Evolutionary conservation across 2,113 vertebrate genomes (phyloP).

Genomic region (Turnix velox): DNA sequence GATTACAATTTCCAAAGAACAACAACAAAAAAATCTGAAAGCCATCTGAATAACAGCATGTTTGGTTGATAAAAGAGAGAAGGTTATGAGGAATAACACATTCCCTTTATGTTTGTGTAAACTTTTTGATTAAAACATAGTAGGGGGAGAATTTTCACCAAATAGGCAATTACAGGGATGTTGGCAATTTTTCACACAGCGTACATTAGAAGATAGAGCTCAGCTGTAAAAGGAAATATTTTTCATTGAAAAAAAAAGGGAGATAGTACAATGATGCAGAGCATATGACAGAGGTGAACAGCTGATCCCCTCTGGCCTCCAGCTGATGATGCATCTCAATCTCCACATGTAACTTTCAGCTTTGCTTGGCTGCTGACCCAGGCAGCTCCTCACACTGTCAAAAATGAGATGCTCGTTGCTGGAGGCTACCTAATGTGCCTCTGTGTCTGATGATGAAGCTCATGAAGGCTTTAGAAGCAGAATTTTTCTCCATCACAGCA

Average conservation of each 20-base stretch:
- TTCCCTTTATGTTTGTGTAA: not conserved
- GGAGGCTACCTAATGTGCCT: not conserved
- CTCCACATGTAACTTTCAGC: not conserved
- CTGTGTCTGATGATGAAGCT: not conserved
- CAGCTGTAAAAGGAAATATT: not conserved
- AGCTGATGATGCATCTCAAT: rapidly evolving
- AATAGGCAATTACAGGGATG: not conserved
- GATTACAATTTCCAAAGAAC: not conserved
- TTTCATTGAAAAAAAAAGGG: not conserved
- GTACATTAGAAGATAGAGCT: not conserved
- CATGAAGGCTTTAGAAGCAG: not conserved
- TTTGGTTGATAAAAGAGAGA: constrained; percentile 5
- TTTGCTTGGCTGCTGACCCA: not conserved
- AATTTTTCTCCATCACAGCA: not conserved
- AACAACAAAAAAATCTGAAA: not conserved
- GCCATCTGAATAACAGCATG: not conserved
- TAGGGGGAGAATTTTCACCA: not conserved
- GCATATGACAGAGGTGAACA: not conserved
- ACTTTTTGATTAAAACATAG: constrained; percentile 22
- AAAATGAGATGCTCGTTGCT: not conserved
- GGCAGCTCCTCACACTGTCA: not conserved
- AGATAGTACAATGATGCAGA: not conserved
- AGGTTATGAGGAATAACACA: not conserved
- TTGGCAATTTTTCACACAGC: not conserved
- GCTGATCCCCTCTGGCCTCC: not conserved